Percentiles rank a stretch among this genome's conserved stretches.
Evolutionary conservation across 2,113 vertebrate genomes (phyloP).

Genomic region (cat (Felis catus)): F.catus_Fca126_mat1.0 CM031413.1:143786001-143786500

Average conservation of each 20-base stretch:
- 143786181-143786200: not conserved
- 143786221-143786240: not conserved
- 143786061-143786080: conserved; percentile 43
- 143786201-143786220: not conserved
- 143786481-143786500: not conserved
- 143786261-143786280: not conserved
- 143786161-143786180: not conserved
- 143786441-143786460: not conserved
- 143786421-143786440: not conserved
- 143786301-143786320: not conserved
- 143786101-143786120: not conserved
- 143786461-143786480: not conserved
- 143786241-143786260: rapidly evolving
- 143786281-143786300: not conserved
- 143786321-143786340: not conserved
- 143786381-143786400: conserved; percentile 9
- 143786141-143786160: not conserved
- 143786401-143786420: not conserved
- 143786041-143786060: conserved; percentile 53
- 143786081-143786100: not conserved
- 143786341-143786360: not conserved
- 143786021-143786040: conserved; percentile 1
- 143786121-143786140: not conserved
- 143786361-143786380: conserved; percentile 27
- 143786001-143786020: conserved; percentile 66